Base-by-base conservation (phyloP, 2,797 vertebrate genomes). In the Uromys caudimaculatus region DNA sequence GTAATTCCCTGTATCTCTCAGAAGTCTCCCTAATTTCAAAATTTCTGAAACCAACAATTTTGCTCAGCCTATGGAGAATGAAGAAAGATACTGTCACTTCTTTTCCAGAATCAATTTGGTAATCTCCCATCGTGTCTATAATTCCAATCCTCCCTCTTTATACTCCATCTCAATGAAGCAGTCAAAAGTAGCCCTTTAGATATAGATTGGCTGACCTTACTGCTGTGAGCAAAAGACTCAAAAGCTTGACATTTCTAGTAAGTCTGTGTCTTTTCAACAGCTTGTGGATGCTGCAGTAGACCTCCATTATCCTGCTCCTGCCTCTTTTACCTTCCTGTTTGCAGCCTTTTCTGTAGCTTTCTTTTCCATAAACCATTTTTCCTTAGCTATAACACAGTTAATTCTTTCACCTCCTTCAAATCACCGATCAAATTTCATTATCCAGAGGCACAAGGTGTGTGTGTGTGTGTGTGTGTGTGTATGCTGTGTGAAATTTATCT, bases 151-250 rank as follows among this genome's bases (percentile, higher is more conserved):
- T 91, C 62, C 56, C 75, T 67, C 50, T 84, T 73, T 84, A 60
- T 24, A 91, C 69, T 21, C 52, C 78, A 23, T 77, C 23, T 89
- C 58, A 81, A 85, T 35, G 50, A 35, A 91, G 75, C 35, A 91
- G 62, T 56, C 50, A 92, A 64, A 96, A 95, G 79, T 76, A 88
- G 56, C 12, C 64, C 87, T 95, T 47, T 58, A 90, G 86, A 67
- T 54, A 85, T 9, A 79, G 38, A 23, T 67, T 78, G 64, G 54
- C 38, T 82, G 52, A 78, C 29, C 4, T 10, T 71, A 58, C 0
- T 77, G 69, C 38, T 81, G 6, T 71, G 54, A 83, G 90, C 64
- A 85, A 90, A 91, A 79, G 12, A 9, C 52, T 69, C 50, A n/a
- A 71, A 87, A 54, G 44, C 62, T 86, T 50, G 32, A 21, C 9